Percentiles rank a stretch among this genome's conserved stretches.
phyloP scores from a whole-genome alignment of 2,797 vertebrate genomes.

The Heliangelus exortis region DNA sequence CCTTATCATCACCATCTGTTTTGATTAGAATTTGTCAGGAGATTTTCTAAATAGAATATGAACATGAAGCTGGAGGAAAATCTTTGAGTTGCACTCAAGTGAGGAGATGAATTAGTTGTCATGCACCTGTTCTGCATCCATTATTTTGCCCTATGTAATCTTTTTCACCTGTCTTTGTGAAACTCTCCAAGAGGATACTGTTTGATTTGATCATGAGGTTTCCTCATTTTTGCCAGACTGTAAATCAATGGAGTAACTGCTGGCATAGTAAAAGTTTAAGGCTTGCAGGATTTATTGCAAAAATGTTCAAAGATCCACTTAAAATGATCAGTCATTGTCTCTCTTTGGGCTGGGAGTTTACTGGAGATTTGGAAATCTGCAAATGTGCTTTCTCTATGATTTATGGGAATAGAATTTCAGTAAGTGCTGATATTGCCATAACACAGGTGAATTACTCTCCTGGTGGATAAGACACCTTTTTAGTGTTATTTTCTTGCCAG shows the following conservation, averaged over 20 bases:
- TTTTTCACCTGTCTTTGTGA: not conserved
- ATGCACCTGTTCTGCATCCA: not conserved
- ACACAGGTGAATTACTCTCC: not conserved
- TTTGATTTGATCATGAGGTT: not conserved
- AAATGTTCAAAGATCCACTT: not conserved
- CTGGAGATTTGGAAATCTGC: not conserved
- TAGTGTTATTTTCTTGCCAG: not conserved
- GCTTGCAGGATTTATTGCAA: not conserved
- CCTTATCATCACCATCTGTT: not conserved
- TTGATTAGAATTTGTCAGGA: not conserved
- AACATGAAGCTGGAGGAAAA: not conserved
- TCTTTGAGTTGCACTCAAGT: not conserved
- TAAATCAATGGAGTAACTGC: slow-evolving; percentile 12
- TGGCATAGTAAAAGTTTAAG: not conserved
- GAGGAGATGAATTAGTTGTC: not conserved
- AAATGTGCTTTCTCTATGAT: not conserved
- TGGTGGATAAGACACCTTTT: not conserved
- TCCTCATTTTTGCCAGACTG: not conserved
- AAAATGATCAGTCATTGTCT: not conserved
- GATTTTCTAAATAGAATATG: not conserved
- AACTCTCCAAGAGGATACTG: not conserved
- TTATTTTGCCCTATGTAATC: not conserved
- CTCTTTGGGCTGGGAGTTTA: not conserved
- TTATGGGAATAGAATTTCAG: not conserved
- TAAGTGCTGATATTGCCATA: not conserved